These are phyloP conservation scores for Chelidonichthys spinosus DNA, from an alignment of 2,797 vertebrate genomes.

Conservation along the genomic window DNA sequence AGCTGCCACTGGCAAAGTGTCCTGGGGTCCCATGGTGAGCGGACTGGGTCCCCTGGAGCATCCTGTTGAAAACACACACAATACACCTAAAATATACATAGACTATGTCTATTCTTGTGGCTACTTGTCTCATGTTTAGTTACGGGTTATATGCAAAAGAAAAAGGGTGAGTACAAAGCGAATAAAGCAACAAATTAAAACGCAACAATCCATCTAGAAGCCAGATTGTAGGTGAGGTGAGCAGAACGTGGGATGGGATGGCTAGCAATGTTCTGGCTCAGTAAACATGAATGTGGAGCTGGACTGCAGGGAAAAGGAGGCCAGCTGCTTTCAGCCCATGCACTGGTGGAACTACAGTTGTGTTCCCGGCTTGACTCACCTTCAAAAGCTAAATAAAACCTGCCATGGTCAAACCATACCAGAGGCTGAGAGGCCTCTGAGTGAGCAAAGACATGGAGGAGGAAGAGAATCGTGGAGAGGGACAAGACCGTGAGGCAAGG, in stretches of 20 bases:
- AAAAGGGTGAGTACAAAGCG: not conserved
- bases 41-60: constrained; percentile 97
- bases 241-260: constrained; percentile 38
- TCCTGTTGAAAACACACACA: constrained; percentile 78
- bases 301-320: constrained; percentile 35
- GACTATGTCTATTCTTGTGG: not conserved
- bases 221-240: constrained; percentile 25
- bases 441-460: constrained; percentile 88
- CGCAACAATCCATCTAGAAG: constrained; percentile 9
- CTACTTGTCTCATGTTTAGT: constrained; percentile 3
- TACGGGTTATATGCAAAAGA: not conserved
- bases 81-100: not conserved
- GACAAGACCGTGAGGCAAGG: constrained; percentile 88
- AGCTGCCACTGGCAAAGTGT: constrained; percentile 97
- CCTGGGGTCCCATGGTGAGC: constrained; percentile 97
- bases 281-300: constrained; percentile 25
- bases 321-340: constrained; percentile 52
- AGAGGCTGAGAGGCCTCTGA: constrained; percentile 97
- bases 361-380: constrained; percentile 87
- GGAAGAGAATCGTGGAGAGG: constrained; percentile 83
- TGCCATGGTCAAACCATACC: constrained; percentile 99
- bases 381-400: constrained; percentile 99
- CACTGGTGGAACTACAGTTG: constrained; percentile 47
- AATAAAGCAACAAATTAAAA: constrained; percentile 16
- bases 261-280: constrained; percentile 28